Conservation (phyloP, 2,797 vertebrate species). For the Brachymystax lenok region DNA sequence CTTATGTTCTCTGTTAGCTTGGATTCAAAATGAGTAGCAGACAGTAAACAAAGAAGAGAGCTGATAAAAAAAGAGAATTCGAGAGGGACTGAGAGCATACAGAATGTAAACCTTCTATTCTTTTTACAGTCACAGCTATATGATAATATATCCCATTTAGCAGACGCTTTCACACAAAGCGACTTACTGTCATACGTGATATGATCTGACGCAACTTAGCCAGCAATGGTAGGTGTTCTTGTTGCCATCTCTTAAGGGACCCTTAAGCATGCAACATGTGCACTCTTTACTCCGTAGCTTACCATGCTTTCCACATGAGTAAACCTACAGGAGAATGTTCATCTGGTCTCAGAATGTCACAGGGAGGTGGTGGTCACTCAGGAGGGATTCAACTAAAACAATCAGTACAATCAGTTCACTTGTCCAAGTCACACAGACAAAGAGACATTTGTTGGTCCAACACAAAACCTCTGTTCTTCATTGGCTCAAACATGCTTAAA, state of each 20-base stretch:
- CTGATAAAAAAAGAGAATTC: no score
- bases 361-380: conserved; percentile 78
- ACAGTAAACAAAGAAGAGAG: no score
- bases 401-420: conserved; percentile 77
- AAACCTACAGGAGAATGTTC: conserved; percentile 81
- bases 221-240: neutral
- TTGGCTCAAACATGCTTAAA: conserved; percentile 70
- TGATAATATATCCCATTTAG: no score
- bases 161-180: no score
- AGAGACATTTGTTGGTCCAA: conserved; percentile 79
- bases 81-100: no score
- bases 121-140: no score
- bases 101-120: no score
- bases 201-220: neutral
- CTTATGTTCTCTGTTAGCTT: no score
- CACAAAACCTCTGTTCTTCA: conserved; percentile 83
- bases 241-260: neutral
- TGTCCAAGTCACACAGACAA: conserved; percentile 81
- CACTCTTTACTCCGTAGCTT: conserved; percentile 6
- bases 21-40: no score
- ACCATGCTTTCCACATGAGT: conserved; percentile 18
- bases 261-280: neutral
- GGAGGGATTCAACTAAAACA: conserved; percentile 84
- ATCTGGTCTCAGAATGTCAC: conserved; percentile 74
- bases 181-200: neutral